Percentiles rank a stretch among this genome's conserved stretches.
Evolutionary conservation across 2,888 invertebrate genomes (phyloP).

Genomic region (Drosophila robusta): DNA sequence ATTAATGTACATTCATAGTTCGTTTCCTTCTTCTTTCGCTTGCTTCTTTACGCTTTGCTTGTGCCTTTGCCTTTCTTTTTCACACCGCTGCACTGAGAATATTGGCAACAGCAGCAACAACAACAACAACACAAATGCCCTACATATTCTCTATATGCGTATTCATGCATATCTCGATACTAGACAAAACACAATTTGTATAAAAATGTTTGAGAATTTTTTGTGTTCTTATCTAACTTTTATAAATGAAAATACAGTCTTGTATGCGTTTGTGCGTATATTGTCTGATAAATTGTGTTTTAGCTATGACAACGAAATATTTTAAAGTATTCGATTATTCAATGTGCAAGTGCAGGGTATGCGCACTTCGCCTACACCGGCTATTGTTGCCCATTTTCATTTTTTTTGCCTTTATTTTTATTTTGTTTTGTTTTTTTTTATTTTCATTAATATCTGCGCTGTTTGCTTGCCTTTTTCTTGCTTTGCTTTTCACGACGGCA

Average conservation of each 20-base stretch:
- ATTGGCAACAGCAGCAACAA: conserved; percentile 63
- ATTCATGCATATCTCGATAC: conserved; percentile 37
- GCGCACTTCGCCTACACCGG: conserved; percentile 14
- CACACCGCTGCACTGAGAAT: conserved; percentile 68
- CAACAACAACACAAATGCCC: conserved; percentile 56
- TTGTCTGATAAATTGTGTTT: not conserved
- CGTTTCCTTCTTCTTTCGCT: conserved; percentile 62
- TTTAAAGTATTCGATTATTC: not conserved
- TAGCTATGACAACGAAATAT: not conserved
- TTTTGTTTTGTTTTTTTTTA: conserved; percentile 54
- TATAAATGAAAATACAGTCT: not conserved
- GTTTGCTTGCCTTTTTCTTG: conserved; percentile 67
- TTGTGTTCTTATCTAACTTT: no score
- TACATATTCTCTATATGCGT: conserved; percentile 75
- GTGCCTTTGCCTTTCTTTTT: conserved; percentile 60
- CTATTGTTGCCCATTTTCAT: conserved; percentile 55
- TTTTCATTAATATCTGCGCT: conserved; percentile 78
- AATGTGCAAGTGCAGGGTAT: conserved; percentile 50
- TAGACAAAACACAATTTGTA: not conserved
- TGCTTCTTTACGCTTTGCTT: conserved; percentile 61
- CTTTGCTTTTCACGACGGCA: conserved; percentile 61
- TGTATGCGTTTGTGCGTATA: not conserved
- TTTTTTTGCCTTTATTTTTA: conserved; percentile 60
- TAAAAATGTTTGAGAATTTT: not conserved
- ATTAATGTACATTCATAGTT: conserved; percentile 63